Conservation (phyloP, 1,140 invertebrate species). For the Penaeus japonicus region DNA sequence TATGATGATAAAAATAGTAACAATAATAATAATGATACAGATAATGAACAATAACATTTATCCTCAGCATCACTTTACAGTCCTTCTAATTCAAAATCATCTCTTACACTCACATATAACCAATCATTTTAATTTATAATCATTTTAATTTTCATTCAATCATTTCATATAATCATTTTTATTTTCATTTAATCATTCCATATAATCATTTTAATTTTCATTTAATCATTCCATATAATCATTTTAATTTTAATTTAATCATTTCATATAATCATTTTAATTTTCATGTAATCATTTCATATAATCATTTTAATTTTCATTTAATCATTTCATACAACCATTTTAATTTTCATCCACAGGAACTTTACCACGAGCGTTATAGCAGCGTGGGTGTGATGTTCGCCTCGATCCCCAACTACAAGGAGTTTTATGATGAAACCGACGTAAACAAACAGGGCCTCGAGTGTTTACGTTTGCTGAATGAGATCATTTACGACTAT, state of each 20-base stretch:
- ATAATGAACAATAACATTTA: too few species aligned
- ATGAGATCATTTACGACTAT: slow-evolving; percentile 99
- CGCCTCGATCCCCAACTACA: slow-evolving; percentile 97
- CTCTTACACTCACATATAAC: too few species aligned
- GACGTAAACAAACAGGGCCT: slow-evolving; percentile 96
- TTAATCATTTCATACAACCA: not conserved
- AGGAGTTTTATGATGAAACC: slow-evolving; percentile 97
- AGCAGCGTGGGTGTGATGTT: slow-evolving; percentile 96
- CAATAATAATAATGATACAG: too few species aligned
- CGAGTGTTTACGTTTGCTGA: slow-evolving; percentile 91
- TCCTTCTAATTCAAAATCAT: too few species aligned
- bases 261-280: not conserved
- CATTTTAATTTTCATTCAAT: too few species aligned
- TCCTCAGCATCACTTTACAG: too few species aligned
- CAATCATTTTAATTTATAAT: too few species aligned
- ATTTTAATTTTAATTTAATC: too few species aligned
- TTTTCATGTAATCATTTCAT: not conserved
- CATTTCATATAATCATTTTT: not conserved
- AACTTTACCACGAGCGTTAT: slow-evolving; percentile 94
- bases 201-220: too few species aligned
- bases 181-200: not conserved
- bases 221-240: not conserved
- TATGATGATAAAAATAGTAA: too few species aligned
- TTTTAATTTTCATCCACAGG: slow-evolving; percentile 65
- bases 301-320: not conserved